A percentile compares a stretch with the other conserved stretches of the same genome.
These are phyloP conservation scores for Austrolebias charrua DNA, from an alignment of 2,797 vertebrate genomes.

Conservation along the genomic window DNA sequence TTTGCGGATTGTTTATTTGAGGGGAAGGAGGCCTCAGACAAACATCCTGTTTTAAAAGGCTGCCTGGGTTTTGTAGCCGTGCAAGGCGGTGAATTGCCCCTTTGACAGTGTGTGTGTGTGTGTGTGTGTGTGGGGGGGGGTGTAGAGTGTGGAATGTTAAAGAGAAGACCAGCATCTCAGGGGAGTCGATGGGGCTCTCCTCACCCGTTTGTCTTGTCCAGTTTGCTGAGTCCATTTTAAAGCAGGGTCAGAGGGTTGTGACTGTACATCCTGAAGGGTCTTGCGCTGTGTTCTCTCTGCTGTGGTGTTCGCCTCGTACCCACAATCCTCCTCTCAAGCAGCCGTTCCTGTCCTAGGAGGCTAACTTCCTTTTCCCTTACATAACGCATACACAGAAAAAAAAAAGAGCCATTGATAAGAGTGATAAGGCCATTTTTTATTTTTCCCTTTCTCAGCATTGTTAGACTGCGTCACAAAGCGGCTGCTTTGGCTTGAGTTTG, in stretches of 20 bases:
- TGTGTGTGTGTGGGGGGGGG: constrained; percentile 30
- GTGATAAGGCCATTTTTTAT: constrained; percentile 68
- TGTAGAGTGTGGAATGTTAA: constrained; percentile 78
- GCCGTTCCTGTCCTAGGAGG: constrained; percentile 79
- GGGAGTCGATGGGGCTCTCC: constrained; percentile 61
- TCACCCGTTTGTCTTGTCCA: constrained; percentile 70
- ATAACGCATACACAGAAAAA: constrained; percentile 71
- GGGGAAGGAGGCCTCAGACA: constrained; percentile 89
- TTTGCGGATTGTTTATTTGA: constrained; percentile 93
- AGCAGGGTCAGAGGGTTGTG: constrained; percentile 31
- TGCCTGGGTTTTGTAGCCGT: constrained; percentile 79
- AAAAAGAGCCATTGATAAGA: constrained; percentile 72
- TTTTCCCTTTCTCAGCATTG: constrained; percentile 77
- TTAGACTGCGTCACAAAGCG: constrained; percentile 53
- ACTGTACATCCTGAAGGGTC: constrained; percentile 68
- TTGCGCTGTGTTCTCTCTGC: constrained; percentile 58
- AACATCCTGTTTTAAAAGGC: constrained; percentile 92
- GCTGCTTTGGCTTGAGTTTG: constrained; percentile 41
- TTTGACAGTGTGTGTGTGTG: constrained; percentile 58
- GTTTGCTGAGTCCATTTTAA: constrained; percentile 58
- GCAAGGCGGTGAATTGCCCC: constrained; percentile 75
- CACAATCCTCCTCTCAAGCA: constrained; percentile 72
- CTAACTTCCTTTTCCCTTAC: constrained; percentile 80
- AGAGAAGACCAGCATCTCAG: constrained; percentile 76
- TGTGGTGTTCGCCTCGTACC: constrained; percentile 50